Evolutionary conservation across 2,113 vertebrate species (phyloP).

Genomic region (Cariama cristata): DNA sequence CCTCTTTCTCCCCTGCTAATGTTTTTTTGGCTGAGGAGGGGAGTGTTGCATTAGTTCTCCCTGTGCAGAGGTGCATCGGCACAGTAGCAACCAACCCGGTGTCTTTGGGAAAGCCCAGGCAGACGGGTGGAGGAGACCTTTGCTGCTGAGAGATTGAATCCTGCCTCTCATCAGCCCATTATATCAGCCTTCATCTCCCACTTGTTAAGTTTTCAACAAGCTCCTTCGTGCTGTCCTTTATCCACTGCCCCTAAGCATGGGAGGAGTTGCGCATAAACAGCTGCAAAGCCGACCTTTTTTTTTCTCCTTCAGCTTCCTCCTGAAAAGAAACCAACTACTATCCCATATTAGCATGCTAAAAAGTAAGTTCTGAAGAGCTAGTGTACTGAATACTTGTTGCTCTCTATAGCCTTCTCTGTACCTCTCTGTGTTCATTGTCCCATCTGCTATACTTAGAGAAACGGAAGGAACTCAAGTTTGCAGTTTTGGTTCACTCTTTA

Average conservation of each 20-base stretch:
- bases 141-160: not conserved
- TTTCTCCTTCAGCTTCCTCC: slow-evolving; percentile 13
- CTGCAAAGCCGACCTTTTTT: not conserved
- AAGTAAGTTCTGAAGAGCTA: not conserved
- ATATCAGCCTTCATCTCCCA: slow-evolving; percentile 1
- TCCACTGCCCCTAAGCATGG: slow-evolving; percentile 33
- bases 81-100: not conserved
- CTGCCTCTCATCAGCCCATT: not conserved
- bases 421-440: not conserved
- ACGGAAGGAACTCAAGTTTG: not conserved
- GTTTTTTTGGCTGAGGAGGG: not conserved
- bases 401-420: not conserved
- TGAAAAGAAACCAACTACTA: not conserved
- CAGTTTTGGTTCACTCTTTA: not conserved
- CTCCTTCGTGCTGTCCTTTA: slow-evolving; percentile 37
- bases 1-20: not conserved
- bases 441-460: not conserved
- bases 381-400: not conserved
- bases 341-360: not conserved
- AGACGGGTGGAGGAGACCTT: not conserved
- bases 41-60: no score
- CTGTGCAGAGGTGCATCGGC: not conserved
- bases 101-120: not conserved
- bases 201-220: not conserved
- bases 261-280: slow-evolving; percentile 17